These are phyloP conservation scores for Uria lomvia DNA, from an alignment of 2,113 vertebrate species.

Conservation along the genomic window DNA sequence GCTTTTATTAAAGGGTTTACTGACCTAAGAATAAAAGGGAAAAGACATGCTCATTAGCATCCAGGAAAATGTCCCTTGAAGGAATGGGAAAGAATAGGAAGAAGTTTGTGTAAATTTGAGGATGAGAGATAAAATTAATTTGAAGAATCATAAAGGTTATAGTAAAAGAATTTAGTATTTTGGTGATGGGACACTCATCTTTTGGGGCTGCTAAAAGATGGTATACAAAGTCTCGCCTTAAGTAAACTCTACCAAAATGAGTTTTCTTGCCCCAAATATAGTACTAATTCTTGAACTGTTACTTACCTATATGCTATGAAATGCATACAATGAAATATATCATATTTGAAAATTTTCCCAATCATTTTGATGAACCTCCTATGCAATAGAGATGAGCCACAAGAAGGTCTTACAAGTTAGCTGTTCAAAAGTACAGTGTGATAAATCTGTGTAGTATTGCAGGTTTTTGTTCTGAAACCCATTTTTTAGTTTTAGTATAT, in stretches of 20 bases:
- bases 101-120: background rate
- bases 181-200: accelerated
- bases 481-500: background rate
- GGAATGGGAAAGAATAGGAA: background rate
- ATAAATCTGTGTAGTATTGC: background rate
- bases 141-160: background rate
- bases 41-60: background rate
- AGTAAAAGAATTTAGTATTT: background rate
- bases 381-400: background rate
- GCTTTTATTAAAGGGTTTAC: background rate
- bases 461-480: background rate
- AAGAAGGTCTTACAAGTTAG: background rate
- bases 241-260: background rate
- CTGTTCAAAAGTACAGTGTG: background rate
- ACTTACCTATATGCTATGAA: background rate
- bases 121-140: background rate
- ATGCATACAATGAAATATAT: background rate
- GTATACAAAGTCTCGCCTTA: background rate
- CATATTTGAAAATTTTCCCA: background rate
- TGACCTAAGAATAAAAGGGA: background rate
- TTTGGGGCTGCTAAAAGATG: background rate
- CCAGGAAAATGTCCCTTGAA: background rate
- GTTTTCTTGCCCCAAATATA: background rate
- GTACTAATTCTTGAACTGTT: background rate
- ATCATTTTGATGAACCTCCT: background rate